Base-by-base conservation (phyloP, 2,113 vertebrate species). In the Cairina moschata region DNA sequence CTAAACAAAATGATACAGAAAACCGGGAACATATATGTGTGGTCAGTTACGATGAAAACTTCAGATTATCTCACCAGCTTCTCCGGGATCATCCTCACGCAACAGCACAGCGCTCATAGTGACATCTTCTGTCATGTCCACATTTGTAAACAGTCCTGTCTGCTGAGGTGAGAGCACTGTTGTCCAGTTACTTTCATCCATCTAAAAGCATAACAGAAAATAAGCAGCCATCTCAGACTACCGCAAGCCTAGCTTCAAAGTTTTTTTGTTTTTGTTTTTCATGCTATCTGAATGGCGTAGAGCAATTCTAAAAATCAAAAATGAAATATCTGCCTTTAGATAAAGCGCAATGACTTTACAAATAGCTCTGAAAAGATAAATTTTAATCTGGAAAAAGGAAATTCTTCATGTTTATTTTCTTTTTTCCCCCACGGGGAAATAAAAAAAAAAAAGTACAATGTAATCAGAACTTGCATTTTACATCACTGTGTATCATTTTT, bases 81-180 rank as follows among this genome's bases (percentile, higher is more conserved):
- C 99, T 82, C 99, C 99, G 8, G 99, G 99, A 96, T 99, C 99
- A 38, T 99, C 99, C 84, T 99, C 99, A 92, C 98, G 98, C 55
- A 99, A 86, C 84, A 99, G 97, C 1, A 99, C 98, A 13, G 98
- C 98, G 31, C 98, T 99, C 62, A 98, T 97, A 83, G 98, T 99
- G 72, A 98, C n/a, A 42, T 99, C 99, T 17, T 99, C 99, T 12
- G 98, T 98, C 63, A 98, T 68, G 52, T 99, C 99, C n/a, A 97
- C 85, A 22, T 96, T 97, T 34, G 62, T 71, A 83, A 97, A 98
- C 79, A 98, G 26, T 13, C 97, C 98, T 13, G 97, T 97, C 25
- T 96, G 97, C 73, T 98, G 92, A 38, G 99, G 98, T 0, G 98
- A 99, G 58, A 98, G 96, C 26, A 98, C 97, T 95, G 97, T 94